A percentile compares a stretch with the other conserved stretches of the same genome.
Conservation (phyloP, 2,888 invertebrate species). For the Idaea dimidiata region DNA sequence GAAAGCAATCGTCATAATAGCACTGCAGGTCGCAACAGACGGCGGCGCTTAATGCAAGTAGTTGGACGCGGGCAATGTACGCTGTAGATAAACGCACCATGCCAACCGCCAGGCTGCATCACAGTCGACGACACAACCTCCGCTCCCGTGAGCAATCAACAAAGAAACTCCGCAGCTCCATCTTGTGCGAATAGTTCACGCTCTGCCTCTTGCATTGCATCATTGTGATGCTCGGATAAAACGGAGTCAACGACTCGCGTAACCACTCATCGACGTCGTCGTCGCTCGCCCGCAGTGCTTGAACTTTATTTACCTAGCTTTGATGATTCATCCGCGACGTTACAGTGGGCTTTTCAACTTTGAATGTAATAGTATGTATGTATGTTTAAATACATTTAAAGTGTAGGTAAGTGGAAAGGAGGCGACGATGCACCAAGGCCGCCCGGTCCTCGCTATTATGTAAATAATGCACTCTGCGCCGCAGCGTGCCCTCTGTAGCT, state of each 20-base stretch:
- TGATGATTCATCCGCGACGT: constrained; percentile 39
- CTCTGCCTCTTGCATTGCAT: constrained; percentile 61
- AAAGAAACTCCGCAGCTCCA: constrained; percentile 33
- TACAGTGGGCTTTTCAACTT: constrained; percentile 30
- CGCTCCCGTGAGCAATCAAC: constrained; percentile 35
- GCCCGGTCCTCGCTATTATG: constrained; percentile 65
- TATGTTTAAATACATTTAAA: constrained; percentile 31
- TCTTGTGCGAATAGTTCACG: constrained; percentile 65
- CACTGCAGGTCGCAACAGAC: constrained; percentile 35
- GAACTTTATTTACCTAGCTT: constrained; percentile 37
- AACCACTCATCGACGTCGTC: constrained; percentile 56
- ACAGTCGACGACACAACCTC: constrained; percentile 20
- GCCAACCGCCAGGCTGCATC: constrained; percentile 22
- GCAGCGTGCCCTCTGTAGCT: constrained; percentile 36
- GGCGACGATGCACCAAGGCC: constrained; percentile 58
- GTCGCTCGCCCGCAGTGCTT: constrained; percentile 31
- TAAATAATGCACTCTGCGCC: constrained; percentile 57
- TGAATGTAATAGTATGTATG: constrained; percentile 33
- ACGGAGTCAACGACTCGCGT: constrained; percentile 65
- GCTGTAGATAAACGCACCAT: constrained; percentile 17
- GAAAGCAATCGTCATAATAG: constrained; percentile 59
- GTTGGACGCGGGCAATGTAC: constrained; percentile 42
- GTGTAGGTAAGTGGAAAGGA: constrained; percentile 37
- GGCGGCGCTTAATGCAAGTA: constrained; percentile 38
- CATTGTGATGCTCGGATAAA: constrained; percentile 54